Evolutionary conservation across 2,797 vertebrate species (phyloP), one percentile per base, ranked within the genome.

Genomic region (Helostoma temminkii): DNA sequence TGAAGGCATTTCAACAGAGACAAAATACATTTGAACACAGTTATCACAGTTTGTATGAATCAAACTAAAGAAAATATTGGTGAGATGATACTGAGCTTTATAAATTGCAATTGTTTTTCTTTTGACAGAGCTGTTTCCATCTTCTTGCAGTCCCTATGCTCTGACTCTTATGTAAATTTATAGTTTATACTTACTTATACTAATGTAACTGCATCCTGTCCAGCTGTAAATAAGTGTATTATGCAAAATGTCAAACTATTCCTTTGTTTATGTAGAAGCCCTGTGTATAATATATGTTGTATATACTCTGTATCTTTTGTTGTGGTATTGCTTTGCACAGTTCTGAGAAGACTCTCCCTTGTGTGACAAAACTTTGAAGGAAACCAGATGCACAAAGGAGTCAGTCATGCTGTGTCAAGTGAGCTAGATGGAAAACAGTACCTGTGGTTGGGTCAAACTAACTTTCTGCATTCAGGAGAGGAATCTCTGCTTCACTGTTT

Each of bases 361-460:
- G 66, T 78, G 74, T 57, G 77, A 80, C 14, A 6, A 75, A 81
- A 77, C 66, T 70, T 66, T 76, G 83, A 87, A 76, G 68, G 62
- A 67, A 81, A 86, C 43, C 76, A 83, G 82, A 83, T 34, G 59
- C 63, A 84, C 52, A 80, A 80, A 69, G 59, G 26, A 80, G 75
- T 78, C 76, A 67, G 60, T 88, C 70, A 83, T 60, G 46, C 39
- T 52, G 41, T 68, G 75, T 86, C 71, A 67, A 75, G 74, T 36
- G 49, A 71, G 49, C 43, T 42, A 1, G 59, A 84, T 64, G 52
- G 64, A 77, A 81, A 80, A 74, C 76, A 85, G 46, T 55, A 80
- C 77, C 83, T 85, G 77, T 1, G 34, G 52, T 72, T 6, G 9
- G 43, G 50, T 58, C 10, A 18, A 64, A 61, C 50, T 45, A 63